These are phyloP conservation scores for Phanerotoma sp. DNA, from an alignment of 2,888 invertebrate genomes.

Conservation along the genomic window DNA sequence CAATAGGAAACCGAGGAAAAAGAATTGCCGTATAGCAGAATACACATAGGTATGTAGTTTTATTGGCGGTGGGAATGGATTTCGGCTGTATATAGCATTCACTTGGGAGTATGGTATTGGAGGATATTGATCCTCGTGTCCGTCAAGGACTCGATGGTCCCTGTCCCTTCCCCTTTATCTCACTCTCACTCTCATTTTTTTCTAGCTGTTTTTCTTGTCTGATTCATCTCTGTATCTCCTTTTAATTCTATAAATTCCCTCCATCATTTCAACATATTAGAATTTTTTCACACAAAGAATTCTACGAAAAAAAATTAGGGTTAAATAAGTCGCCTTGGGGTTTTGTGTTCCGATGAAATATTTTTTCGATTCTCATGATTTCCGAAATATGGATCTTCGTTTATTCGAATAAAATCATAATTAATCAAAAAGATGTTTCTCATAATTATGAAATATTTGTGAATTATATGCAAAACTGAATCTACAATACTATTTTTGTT, in stretches of 20 bases:
- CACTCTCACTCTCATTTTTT: constrained; percentile 3
- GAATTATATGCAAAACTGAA: too few relatives aligned
- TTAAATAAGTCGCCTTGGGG: too few relatives aligned
- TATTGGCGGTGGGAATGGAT: constrained; percentile 56
- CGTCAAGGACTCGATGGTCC: constrained; percentile 57
- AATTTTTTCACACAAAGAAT: too few relatives aligned
- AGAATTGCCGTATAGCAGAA: constrained; percentile 53
- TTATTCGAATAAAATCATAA: too few relatives aligned
- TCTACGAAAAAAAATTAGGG: too few relatives aligned
- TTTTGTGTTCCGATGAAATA: too few relatives aligned
- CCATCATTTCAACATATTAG: not conserved
- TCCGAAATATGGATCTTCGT: too few relatives aligned
- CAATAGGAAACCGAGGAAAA: constrained; percentile 52
- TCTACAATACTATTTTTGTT: too few relatives aligned
- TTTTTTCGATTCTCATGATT: too few relatives aligned
- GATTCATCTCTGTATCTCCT: not conserved
- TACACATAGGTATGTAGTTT: constrained; percentile 55
- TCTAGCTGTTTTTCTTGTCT: not conserved
- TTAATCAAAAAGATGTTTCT: too few relatives aligned
- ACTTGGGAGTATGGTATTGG: constrained; percentile 54
- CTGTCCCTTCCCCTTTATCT: constrained; percentile 37
- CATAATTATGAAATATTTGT: too few relatives aligned
- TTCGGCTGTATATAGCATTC: constrained; percentile 24
- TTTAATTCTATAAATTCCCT: constrained; percentile 10
- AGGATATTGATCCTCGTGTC: constrained; percentile 58